A percentile compares a stretch with the other conserved stretches of the same genome.
These are phyloP conservation scores for Loripinus fragilis DNA, from an alignment of 2,888 invertebrate genomes.

Conservation along the genomic window DNA sequence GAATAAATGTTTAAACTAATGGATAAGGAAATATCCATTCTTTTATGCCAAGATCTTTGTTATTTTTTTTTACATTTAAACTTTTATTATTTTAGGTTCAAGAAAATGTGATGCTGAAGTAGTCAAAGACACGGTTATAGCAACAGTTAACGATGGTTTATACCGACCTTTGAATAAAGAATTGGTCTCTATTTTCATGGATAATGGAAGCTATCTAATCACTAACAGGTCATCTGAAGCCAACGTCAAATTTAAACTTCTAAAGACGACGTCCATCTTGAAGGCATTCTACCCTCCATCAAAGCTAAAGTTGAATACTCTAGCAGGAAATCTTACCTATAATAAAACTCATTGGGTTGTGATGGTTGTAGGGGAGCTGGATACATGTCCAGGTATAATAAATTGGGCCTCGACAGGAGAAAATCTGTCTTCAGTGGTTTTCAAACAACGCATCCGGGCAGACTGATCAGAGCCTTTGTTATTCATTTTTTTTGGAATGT, in stretches of 20 bases:
- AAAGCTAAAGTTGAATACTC: slow-evolving; percentile 67
- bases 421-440: no score
- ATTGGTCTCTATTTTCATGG: slow-evolving; percentile 54
- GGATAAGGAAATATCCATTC: no score
- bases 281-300: slow-evolving; percentile 72
- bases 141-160: slow-evolving; percentile 66
- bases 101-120: slow-evolving; percentile 60
- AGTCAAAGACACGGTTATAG: slow-evolving; percentile 60
- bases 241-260: slow-evolving; percentile 67
- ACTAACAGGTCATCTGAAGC: slow-evolving; percentile 66
- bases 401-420: neutral
- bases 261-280: slow-evolving; percentile 71
- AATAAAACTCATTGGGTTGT: slow-evolving; percentile 73
- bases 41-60: no score
- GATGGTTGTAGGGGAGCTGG: slow-evolving; percentile 61
- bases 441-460: no score
- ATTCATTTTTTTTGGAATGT: no score
- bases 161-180: slow-evolving; percentile 55
- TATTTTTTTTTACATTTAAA: no score
- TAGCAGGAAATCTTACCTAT: slow-evolving; percentile 75
- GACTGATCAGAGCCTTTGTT: no score
- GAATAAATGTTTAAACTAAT: no score
- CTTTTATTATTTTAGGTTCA: slow-evolving; percentile 54
- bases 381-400: slow-evolving; percentile 70
- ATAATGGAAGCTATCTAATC: slow-evolving; percentile 66